Conservation (phyloP, 2,888 invertebrate species). For the Trissoscelio sp. region DNA sequence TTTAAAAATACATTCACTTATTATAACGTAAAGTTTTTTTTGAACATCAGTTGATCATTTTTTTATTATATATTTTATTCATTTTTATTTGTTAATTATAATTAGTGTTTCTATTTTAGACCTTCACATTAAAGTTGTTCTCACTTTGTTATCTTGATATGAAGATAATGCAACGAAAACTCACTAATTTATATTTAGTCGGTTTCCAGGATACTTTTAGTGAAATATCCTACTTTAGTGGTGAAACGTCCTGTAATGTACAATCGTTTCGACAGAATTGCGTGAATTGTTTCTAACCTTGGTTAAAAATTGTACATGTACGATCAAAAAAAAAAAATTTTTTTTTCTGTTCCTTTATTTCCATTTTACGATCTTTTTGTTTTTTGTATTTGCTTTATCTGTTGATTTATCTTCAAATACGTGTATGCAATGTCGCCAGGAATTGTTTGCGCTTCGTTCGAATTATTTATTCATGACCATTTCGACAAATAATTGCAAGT, state of each 20-base stretch:
- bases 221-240: slow-evolving; percentile 44
- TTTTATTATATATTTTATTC: not conserved
- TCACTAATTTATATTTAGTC: slow-evolving; percentile 27
- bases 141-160: not conserved
- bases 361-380: slow-evolving; percentile 8
- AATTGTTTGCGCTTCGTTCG: not conserved
- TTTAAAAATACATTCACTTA: no score
- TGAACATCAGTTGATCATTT: not conserved
- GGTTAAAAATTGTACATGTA: slow-evolving; percentile 18
- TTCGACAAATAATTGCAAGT: not conserved
- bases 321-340: slow-evolving; percentile 3
- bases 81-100: no score
- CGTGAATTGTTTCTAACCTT: slow-evolving; percentile 50
- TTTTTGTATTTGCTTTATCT: slow-evolving; percentile 6
- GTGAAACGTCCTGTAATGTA: slow-evolving; percentile 43
- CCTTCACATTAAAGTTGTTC: not conserved
- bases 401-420: not conserved
- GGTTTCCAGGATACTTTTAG: slow-evolving; percentile 49
- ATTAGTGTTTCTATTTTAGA: no score
- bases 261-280: slow-evolving; percentile 39
- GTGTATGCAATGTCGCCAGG: not conserved
- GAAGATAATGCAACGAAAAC: slow-evolving; percentile 1
- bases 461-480: not conserved
- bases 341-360: slow-evolving; percentile 10
- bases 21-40: no score